phyloP scores from a whole-genome alignment of 2,888 invertebrate species.

The Isoperla grammatica region DNA sequence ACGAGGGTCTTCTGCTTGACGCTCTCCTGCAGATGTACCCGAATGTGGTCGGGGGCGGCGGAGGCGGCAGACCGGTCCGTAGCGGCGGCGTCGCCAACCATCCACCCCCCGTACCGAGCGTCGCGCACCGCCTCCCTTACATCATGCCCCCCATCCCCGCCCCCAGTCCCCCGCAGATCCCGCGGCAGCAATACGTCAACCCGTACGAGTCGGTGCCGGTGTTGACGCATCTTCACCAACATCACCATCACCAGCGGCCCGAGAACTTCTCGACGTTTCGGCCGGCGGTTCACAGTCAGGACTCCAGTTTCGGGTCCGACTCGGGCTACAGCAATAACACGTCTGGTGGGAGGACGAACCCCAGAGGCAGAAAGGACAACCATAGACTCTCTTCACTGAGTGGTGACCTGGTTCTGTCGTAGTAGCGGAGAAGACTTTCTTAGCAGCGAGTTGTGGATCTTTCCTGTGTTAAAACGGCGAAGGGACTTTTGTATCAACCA shows the following conservation, averaged over 20 bases:
- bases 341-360: slow-evolving; percentile 57
- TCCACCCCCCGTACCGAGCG: slow-evolving; percentile 24
- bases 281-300: slow-evolving; percentile 58
- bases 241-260: slow-evolving; percentile 36
- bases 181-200: slow-evolving; percentile 36
- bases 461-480: too few relatives aligned
- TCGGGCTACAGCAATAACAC: slow-evolving; percentile 82
- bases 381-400: slow-evolving; percentile 29
- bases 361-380: slow-evolving; percentile 30
- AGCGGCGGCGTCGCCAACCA: slow-evolving; percentile 37
- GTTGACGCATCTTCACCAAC: slow-evolving; percentile 48
- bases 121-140: slow-evolving; percentile 32
- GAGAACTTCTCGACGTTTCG: slow-evolving; percentile 39
- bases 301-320: slow-evolving; percentile 77
- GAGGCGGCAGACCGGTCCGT: slow-evolving; percentile 39
- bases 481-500: too few relatives aligned
- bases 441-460: too few relatives aligned
- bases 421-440: slow-evolving; percentile 15
- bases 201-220: slow-evolving; percentile 68
- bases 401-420: slow-evolving; percentile 27
- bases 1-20: slow-evolving; percentile 73
- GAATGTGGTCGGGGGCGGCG: slow-evolving; percentile 47
- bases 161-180: slow-evolving; percentile 35
- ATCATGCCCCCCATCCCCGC: slow-evolving; percentile 25
- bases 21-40: slow-evolving; percentile 66